phyloP scores from a whole-genome alignment of 2,797 vertebrate genomes.

The Coregonus suidteri region DNA sequence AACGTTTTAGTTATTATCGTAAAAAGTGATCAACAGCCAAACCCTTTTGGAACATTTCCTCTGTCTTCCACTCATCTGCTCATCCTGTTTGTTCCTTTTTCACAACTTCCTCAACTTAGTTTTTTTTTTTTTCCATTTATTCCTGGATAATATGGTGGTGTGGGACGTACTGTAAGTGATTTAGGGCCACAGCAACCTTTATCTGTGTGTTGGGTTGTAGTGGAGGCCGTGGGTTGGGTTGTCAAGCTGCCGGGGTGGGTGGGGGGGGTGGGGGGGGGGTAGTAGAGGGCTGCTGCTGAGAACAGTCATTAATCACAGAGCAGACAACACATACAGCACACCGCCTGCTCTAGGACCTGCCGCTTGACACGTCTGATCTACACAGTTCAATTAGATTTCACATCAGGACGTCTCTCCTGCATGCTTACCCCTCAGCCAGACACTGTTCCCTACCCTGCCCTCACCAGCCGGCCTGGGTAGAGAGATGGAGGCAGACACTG shows the following conservation, averaged over 20 bases:
- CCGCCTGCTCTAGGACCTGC: slow-evolving; percentile 33
- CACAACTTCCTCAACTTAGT: slow-evolving; percentile 61
- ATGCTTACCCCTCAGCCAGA: slow-evolving; percentile 9
- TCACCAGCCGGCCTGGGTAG: slow-evolving; percentile 29
- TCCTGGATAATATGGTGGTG: slow-evolving; percentile 52
- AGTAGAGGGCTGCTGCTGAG: slow-evolving; percentile 21
- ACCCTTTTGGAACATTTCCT: slow-evolving; percentile 29
- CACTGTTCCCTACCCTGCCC: neutral
- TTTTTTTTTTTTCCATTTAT: slow-evolving; percentile 56
- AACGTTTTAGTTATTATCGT: too few species aligned
- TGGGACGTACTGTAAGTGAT: slow-evolving; percentile 72
- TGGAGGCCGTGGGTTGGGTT: slow-evolving; percentile 47
- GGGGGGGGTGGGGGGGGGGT: slow-evolving; percentile 25
- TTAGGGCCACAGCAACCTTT: slow-evolving; percentile 76
- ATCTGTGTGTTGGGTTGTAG: slow-evolving; percentile 67
- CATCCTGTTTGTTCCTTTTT: slow-evolving; percentile 47
- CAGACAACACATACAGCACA: slow-evolving; percentile 58
- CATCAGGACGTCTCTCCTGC: slow-evolving; percentile 74
- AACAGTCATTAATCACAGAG: slow-evolving; percentile 74
- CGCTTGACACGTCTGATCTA: slow-evolving; percentile 76
- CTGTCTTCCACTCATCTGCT: slow-evolving; percentile 14
- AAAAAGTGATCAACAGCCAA: too few species aligned
- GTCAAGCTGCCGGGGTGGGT: slow-evolving; percentile 25
- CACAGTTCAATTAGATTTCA: slow-evolving; percentile 83
- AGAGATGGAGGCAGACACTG: slow-evolving; percentile 38